These are phyloP conservation scores for Gonioctena quinquepunctata DNA, from an alignment of 1,140 invertebrate species.

Conservation along the genomic window DNA sequence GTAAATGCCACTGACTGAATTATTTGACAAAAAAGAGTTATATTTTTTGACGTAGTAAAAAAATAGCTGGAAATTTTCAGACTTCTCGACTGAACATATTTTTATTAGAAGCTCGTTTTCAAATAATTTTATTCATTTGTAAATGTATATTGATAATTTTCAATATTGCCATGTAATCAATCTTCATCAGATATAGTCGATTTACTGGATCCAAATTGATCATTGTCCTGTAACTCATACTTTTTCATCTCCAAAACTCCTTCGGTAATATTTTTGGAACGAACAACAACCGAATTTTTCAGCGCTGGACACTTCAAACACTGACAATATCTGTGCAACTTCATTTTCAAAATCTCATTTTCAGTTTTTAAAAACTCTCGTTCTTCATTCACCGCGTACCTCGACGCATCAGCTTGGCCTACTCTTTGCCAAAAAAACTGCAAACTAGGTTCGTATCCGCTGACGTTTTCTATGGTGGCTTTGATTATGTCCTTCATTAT, in stretches of 20 bases:
- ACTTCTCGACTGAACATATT: too few relatives aligned
- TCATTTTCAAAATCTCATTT: slow-evolving; percentile 35
- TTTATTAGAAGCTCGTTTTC: too few relatives aligned
- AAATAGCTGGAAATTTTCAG: too few relatives aligned
- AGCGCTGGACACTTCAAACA: slow-evolving; percentile 34
- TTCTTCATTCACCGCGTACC: slow-evolving; percentile 42
- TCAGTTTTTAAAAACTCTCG: slow-evolving; percentile 37
- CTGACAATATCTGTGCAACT: slow-evolving; percentile 40
- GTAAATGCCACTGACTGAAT: too few relatives aligned
- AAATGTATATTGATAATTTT: neutral
- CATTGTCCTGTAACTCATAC: slow-evolving; percentile 19
- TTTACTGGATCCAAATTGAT: neutral
- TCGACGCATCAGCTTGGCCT: slow-evolving; percentile 35
- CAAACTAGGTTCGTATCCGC: slow-evolving; percentile 18
- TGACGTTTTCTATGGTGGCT: neutral
- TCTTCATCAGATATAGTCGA: neutral
- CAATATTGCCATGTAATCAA: neutral
- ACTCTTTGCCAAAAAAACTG: slow-evolving; percentile 47
- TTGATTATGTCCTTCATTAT: slow-evolving; percentile 26
- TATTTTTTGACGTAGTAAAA: too few relatives aligned
- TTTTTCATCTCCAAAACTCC: slow-evolving; percentile 26
- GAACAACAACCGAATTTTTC: slow-evolving; percentile 8
- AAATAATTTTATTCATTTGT: neutral
- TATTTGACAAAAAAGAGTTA: too few relatives aligned
- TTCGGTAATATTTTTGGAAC: slow-evolving; percentile 22